Conservation (phyloP, 2,888 invertebrate genomes). For the Macrosiphum euphorbiae region DNA sequence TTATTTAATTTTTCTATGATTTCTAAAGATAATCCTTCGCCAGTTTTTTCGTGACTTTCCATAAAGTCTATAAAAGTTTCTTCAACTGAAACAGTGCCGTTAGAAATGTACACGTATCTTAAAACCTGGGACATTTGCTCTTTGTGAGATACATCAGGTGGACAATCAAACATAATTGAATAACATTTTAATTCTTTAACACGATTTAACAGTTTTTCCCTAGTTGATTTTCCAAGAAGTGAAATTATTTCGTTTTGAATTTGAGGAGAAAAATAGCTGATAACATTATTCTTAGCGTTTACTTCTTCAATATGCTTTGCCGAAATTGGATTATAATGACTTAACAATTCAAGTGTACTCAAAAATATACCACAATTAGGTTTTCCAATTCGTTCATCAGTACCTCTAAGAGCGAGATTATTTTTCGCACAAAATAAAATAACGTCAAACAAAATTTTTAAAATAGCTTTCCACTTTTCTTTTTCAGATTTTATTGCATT, state of each 20-base stretch:
- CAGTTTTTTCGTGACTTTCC: conserved; percentile 55
- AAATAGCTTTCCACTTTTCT: conserved; percentile 27
- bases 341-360: conserved; percentile 62
- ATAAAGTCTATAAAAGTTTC: conserved; percentile 62
- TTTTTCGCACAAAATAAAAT: conserved; percentile 37
- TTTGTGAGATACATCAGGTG: conserved; percentile 57
- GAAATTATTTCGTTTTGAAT: conserved; percentile 47
- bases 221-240: conserved; percentile 52
- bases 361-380: conserved; percentile 68
- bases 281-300: too few relatives aligned
- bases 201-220: conserved; percentile 10
- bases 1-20: conserved; percentile 40
- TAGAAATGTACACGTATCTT: conserved; percentile 45
- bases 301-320: too few relatives aligned
- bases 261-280: conserved; percentile 29
- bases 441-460: conserved; percentile 43
- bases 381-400: conserved; percentile 67
- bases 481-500: conserved; percentile 34
- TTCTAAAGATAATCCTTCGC: conserved; percentile 54
- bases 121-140: conserved; percentile 59
- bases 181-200: conserved; percentile 56
- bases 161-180: conserved; percentile 59
- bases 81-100: conserved; percentile 41
- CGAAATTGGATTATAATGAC: too few relatives aligned
- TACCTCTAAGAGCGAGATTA: conserved; percentile 68